Conservation (phyloP, 2,888 invertebrate species). For the Eustalomyia histrio region DNA sequence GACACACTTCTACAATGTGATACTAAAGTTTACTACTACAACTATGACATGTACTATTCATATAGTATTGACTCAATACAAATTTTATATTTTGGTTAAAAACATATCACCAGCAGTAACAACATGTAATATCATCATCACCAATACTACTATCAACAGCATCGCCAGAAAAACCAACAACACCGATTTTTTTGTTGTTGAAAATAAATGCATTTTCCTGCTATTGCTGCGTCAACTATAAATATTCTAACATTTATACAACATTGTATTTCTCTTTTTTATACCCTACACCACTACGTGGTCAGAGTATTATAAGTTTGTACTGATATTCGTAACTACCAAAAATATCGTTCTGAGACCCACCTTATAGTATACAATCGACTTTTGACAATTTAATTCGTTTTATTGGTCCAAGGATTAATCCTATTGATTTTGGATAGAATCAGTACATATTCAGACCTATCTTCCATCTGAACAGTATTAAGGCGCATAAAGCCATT, state of each 20-base stretch:
- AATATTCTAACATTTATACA: constrained; percentile 39
- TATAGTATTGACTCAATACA: background rate
- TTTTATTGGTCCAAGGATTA: too few relatives aligned
- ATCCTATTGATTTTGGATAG: too few relatives aligned
- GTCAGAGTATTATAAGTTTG: too few relatives aligned
- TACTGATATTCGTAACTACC: too few relatives aligned
- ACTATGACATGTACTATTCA: background rate
- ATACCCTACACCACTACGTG: too few relatives aligned
- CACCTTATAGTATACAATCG: too few relatives aligned
- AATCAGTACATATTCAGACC: too few relatives aligned
- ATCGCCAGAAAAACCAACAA: background rate
- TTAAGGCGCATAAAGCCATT: too few relatives aligned
- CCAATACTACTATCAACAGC: background rate
- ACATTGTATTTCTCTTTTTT: constrained; percentile 12
- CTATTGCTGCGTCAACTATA: constrained; percentile 47
- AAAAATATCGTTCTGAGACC: too few relatives aligned
- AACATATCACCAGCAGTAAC: background rate
- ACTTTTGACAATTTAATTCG: too few relatives aligned
- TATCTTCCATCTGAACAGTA: too few relatives aligned
- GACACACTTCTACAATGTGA: background rate
- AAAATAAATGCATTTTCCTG: constrained; percentile 8
- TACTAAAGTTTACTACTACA: background rate
- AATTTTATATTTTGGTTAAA: background rate
- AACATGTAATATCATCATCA: background rate
- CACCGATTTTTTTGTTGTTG: background rate